Base-by-base conservation (phyloP, 1,140 invertebrate species). In the Delia radicum region DNA sequence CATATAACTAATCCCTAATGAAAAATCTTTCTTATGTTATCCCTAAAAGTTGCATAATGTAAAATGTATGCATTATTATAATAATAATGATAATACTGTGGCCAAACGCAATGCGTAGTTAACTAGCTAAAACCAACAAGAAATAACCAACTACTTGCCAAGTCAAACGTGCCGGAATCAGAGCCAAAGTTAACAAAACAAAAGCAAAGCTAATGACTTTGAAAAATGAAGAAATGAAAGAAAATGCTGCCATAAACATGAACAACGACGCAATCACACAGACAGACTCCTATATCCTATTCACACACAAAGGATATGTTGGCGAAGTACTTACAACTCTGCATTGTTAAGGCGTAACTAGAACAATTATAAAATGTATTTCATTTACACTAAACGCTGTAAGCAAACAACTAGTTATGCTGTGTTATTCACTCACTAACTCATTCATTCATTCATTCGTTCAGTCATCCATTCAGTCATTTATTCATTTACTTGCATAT, bases 161-260 rank as follows among this genome's bases (percentile, higher is more conserved):
- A 18, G 48, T 55, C 10, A 55, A 55, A 55, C 24, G 48, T 55
- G 10, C n/a, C 48, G 48, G 48, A 55, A 55, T 55, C 48, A 6
- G 3, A 55, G 48, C 48, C 48, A 55, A 55, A 55, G 48, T 55
- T 55, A 55, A 55, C 48, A 55, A 55, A 55, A 55, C 48, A 55
- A 55, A 55, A 55, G 48, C 48, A 55, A 55, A 55, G 48, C 48
- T 55, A 55, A 55, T 55, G 48, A 55, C 48, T 55, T 55, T 55
- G 48, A 55, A 55, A 55, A 55, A 55, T 55, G 48, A 55, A 55
- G 3, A 55, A 55, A 55, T 24, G 2, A 55, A 21, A 7, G 24
- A 55, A 55, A 55, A 55, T 21, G 2, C 21, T 55, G 48, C n/a
- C 48, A 21, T n/a, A 55, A 55, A 55, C 48, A 55, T 55, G 48